Evolutionary conservation across 2,888 invertebrate species (phyloP), one percentile per base, ranked within the genome.

Genomic region (Cheiracanthium punctorium): DNA sequence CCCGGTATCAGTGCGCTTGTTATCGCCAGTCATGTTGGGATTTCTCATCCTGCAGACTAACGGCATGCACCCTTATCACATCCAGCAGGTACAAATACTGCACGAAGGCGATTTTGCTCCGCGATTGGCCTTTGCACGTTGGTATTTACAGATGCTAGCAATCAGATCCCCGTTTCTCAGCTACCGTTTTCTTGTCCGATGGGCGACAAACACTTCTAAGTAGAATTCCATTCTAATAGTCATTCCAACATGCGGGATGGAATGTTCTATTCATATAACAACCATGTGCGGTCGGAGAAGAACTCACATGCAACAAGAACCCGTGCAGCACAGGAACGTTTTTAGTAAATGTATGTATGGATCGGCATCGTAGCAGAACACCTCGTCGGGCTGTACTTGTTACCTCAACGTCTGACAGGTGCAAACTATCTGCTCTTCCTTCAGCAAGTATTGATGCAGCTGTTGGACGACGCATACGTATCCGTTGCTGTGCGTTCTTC

Each of bases 271-370:
- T 64, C 89, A 43, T 89, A 90, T 33, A 90, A 90, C 88, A 88
- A 80, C 41, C 90, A 90, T 87, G 90, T 90, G 70, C 90, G 89
- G 90, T 86, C 89, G 0, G 70, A 41, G 2, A 88, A 82, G 29
- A 90, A 90, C 88, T 90, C 90, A 14, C 89, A 90, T 72, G 90
- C 89, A 87, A 71, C 84, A 20, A 90, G 89, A 90, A 88, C 89
- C 82, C 67, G 80, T 90, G 17, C 81, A 89, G 10, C 79, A 41
- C 90, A 91, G 75, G 89, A 90, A 65, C 82, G 79, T 77, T 89
- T 90, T 87, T 79, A 79, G 24, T 30, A 88, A 17, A 89, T n/a
- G n/a, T n/a, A 89, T 80, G 85, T 89, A 33, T 89, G 88, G 89
- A 88, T 86, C 37, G 89, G 89, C 29, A 89, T 89, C 79, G 24